Evolutionary conservation across 1,140 invertebrate genomes (phyloP).

Genomic region (Teleogryllus occipitalis): DNA sequence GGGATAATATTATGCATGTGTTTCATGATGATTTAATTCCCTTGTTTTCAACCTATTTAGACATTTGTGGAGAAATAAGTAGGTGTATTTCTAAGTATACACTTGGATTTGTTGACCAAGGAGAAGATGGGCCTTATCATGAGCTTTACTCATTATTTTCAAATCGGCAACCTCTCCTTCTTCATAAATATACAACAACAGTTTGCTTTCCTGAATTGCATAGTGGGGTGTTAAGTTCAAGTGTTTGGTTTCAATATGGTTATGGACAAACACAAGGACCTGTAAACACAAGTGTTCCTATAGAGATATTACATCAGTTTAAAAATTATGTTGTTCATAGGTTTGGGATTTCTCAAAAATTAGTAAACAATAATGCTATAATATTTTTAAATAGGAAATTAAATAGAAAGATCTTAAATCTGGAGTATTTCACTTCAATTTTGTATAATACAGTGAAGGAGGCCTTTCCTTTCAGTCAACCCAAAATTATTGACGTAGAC

Average conservation of each 20-base stretch:
- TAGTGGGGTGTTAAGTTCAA: conserved; percentile 36
- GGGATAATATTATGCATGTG: conserved; percentile 50
- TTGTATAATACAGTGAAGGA: conserved; percentile 4
- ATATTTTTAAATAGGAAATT: conserved; percentile 38
- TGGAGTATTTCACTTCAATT: conserved; percentile 32
- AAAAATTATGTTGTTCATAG: conserved; percentile 20
- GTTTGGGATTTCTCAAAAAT: neutral
- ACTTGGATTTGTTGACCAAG: conserved; percentile 27
- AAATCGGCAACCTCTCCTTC: conserved; percentile 16
- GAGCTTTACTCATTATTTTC: conserved; percentile 28
- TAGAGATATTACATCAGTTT: conserved; percentile 26
- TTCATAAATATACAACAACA: conserved; percentile 18
- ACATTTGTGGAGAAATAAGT: conserved; percentile 29
- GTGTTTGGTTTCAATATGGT: conserved; percentile 46
- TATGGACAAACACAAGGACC: conserved; percentile 40
- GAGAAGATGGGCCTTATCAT: conserved; percentile 20
- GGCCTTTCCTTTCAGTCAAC: neutral
- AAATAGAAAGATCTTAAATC: conserved; percentile 43
- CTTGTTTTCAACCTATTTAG: conserved; percentile 36
- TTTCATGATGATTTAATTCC: conserved; percentile 49
- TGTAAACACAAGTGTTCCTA: conserved; percentile 20
- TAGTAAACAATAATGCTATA: neutral
- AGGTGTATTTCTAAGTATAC: conserved; percentile 24
- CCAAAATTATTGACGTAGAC: conserved; percentile 28
- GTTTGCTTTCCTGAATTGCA: conserved; percentile 36